Percentiles rank a stretch among this genome's conserved stretches.
phyloP scores from a whole-genome alignment of 2,888 invertebrate genomes.

The Drosophila antonietae region DNA sequence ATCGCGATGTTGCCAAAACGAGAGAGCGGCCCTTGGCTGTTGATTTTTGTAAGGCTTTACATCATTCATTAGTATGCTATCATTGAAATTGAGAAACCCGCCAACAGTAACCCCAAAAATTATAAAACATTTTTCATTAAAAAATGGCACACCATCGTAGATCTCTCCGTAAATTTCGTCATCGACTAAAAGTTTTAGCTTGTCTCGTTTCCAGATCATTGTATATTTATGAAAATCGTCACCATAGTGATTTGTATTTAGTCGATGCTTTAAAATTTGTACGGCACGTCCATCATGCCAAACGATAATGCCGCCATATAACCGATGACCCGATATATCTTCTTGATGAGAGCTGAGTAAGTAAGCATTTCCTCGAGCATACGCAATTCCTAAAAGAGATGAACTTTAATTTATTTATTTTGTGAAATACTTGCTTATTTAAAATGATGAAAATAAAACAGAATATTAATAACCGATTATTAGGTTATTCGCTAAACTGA shows the following conservation, averaged over 20 bases:
- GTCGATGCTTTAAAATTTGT: conserved; percentile 63
- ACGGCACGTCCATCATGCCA: conserved; percentile 80
- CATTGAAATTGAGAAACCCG: conserved; percentile 90
- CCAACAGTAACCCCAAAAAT: conserved; percentile 92
- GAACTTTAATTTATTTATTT: background rate
- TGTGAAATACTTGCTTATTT: background rate
- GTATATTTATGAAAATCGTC: conserved; percentile 89
- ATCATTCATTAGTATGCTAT: conserved; percentile 43
- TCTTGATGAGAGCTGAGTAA: conserved; percentile 63
- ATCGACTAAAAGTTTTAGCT: conserved; percentile 85
- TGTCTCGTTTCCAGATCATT: conserved; percentile 87
- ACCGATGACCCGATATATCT: conserved; percentile 75
- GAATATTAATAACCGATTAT: too few species aligned
- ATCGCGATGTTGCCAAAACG: conserved; percentile 88
- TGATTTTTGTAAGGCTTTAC: conserved; percentile 91
- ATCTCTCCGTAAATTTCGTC: conserved; percentile 86
- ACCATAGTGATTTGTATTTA: conserved; percentile 85
- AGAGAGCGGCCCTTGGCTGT: conserved; percentile 88
- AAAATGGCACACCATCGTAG: conserved; percentile 71
- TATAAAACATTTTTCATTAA: conserved; percentile 88
- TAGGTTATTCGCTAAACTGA: too few species aligned
- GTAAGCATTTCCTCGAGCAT: conserved; percentile 88
- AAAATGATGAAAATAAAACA: too few species aligned
- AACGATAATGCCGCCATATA: conserved; percentile 81
- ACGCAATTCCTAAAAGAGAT: conserved; percentile 86